These are phyloP conservation scores for Ceuthmochares aereus DNA, from an alignment of 2,113 vertebrate genomes.

Conservation along the genomic window DNA sequence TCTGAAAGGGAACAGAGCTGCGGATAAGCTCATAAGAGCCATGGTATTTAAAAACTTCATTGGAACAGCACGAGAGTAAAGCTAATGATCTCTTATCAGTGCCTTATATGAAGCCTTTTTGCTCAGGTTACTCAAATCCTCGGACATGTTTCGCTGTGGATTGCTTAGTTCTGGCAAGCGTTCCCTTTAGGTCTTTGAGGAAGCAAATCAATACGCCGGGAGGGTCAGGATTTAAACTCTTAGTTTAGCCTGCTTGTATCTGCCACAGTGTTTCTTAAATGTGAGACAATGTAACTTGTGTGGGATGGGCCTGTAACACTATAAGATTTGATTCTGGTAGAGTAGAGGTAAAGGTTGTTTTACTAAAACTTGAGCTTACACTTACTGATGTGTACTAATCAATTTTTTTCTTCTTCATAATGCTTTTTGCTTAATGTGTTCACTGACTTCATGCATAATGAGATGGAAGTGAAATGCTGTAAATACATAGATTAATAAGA, in stretches of 20 bases:
- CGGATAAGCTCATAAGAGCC: background rate
- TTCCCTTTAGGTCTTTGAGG: background rate
- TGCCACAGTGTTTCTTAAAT: background rate
- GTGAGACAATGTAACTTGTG: accelerated
- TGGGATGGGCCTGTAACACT: background rate
- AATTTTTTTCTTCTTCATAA: background rate
- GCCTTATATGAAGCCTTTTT: background rate
- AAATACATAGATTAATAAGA: background rate
- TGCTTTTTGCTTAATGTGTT: background rate
- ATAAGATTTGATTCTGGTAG: background rate
- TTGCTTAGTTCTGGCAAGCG: background rate
- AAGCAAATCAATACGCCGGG: accelerated
- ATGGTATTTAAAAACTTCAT: background rate
- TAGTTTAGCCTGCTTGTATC: background rate
- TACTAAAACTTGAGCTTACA: background rate
- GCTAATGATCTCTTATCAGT: too few species aligned
- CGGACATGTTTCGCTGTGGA: background rate
- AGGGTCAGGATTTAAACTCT: background rate
- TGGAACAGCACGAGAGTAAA: background rate
- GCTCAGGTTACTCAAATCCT: background rate
- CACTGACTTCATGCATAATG: background rate
- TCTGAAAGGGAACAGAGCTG: background rate
- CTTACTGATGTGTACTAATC: background rate
- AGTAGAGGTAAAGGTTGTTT: accelerated
- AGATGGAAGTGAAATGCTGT: background rate